Evolutionary conservation across 2,797 vertebrate genomes (phyloP).

Genomic region (Mus spretus): DNA sequence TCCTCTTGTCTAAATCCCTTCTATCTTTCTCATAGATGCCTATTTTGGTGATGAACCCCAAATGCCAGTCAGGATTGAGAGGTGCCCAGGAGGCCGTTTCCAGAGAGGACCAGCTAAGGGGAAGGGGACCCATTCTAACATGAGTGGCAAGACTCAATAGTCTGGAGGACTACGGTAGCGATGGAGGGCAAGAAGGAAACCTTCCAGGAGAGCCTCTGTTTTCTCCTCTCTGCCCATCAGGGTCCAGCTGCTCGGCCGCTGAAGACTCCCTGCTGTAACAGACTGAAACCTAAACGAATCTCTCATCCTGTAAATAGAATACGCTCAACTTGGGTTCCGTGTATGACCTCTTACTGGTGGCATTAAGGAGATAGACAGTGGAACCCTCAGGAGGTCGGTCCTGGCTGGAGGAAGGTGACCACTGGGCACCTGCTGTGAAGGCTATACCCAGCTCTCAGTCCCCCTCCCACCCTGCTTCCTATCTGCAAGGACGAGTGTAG

Average conservation of each 20-base stretch:
- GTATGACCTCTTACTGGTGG: background rate
- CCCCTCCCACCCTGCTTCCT: background rate
- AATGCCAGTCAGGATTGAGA: background rate
- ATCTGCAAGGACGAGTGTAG: background rate
- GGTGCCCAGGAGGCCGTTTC: background rate
- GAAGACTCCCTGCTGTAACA: background rate
- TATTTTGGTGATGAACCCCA: background rate
- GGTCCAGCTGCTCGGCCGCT: background rate
- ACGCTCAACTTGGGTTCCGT: background rate
- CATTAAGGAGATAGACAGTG: background rate
- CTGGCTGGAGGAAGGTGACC: background rate
- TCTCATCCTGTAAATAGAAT: background rate
- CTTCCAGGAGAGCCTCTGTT: background rate
- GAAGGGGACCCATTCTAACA: background rate
- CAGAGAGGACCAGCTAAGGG: background rate
- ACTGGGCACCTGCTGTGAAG: background rate
- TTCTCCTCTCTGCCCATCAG: background rate
- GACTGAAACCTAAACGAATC: background rate
- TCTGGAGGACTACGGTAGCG: background rate
- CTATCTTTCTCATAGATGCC: background rate
- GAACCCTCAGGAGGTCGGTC: background rate
- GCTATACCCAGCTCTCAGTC: background rate
- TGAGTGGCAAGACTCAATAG: background rate
- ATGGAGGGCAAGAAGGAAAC: background rate
- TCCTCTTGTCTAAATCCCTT: constrained; percentile 5